Base-by-base conservation (phyloP, 2,888 invertebrate species). In the Drosophila cognata region DNA sequence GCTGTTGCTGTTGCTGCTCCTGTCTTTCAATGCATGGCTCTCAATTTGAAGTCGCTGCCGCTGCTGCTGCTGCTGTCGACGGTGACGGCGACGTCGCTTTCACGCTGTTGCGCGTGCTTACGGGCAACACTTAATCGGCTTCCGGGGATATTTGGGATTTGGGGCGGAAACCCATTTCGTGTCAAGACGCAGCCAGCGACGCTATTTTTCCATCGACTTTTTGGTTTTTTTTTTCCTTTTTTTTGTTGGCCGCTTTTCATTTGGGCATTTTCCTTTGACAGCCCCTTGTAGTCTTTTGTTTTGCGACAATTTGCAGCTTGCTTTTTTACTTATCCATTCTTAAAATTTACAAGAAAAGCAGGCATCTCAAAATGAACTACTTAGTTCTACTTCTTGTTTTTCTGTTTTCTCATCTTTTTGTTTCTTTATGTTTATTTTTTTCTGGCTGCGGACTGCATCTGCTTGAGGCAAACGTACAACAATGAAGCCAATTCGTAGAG, bases 111-210 rank as follows among this genome's bases (percentile, higher is more conserved):
- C 85, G 82, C 81, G 74, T 84, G 85, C 85, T 86, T 80, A 87
- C 78, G 82, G 87, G 81, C 75, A 90, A 89, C 89, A 89, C 88
- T 89, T 91, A 90, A 90, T 90, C 89, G 87, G 87, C 90, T 91
- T 91, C 84, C 80, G 87, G 90, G 82, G 80, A 88, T 85, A 89
- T 89, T 89, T 84, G 78, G 90, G 91, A 89, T 87, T 90, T 91
- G 66, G 89, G 89, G 88, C 88, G 90, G 86, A 88, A 91, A 89
- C 86, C 89, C 86, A 90, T 88, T 90, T 90, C 87, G 83, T 81
- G 88, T 85, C 88, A 88, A 88, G 89, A 88, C 88, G 83, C 78
- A 79, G 84, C 74, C 64, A 84, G 68, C 46, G 55, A 36, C 46
- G 74, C 66, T 69, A 57, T 68, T 71, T 71, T 71, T 46, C 58